Base-by-base conservation (phyloP, 2,888 invertebrate species). In the Phyllotreta striolata region DNA sequence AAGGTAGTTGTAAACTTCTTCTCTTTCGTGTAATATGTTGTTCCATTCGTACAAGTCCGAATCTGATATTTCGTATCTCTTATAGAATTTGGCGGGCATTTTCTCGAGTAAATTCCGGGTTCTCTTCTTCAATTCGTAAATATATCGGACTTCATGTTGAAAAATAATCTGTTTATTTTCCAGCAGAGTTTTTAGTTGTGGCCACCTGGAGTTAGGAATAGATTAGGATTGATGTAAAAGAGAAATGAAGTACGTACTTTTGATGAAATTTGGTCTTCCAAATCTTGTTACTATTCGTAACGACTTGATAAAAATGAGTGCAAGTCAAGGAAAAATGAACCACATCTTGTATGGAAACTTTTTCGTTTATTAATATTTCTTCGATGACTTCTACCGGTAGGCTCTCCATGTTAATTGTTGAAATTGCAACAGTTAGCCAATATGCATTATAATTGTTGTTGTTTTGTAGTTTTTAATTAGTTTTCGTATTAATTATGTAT, bases 271-370 rank as follows among this genome's bases (percentile, higher is more conserved):
- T 83, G 0, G 75, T 78, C 66, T 79, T 82, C 85, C 85, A 85
- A 9, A 84, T 75, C 66, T 80, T 79, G 68, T 83, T 83, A 68
- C 80, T 83, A 51, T 81, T 81, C 47, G 76, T 78, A 1, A 87
- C 79, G 55, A 84, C 73, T 63, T 82, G 79, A 70, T 84, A 77
- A 62, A 85, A 84, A 40, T 81, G 81, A 71, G 82, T 84, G 76
- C 86, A 87, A 12, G 86, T 85, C 55, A 80, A 72, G 13, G 84
- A 81, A 70, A 87, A 85, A 73, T 82, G 83, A 9, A 85, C 63
- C 46, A 86, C 81, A 76, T 87, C 87, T 69, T 74, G 69, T 38
- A 79, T 71, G 6, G 66, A 73, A 60, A 81, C 64, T 52, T 65
- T 71, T 9, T 70, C 63, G 58, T 68, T 64, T 7, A 67, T 74